These are phyloP conservation scores for Rhegmatorhina hoffmannsi DNA, from an alignment of 2,113 vertebrate genomes.

Conservation along the genomic window DNA sequence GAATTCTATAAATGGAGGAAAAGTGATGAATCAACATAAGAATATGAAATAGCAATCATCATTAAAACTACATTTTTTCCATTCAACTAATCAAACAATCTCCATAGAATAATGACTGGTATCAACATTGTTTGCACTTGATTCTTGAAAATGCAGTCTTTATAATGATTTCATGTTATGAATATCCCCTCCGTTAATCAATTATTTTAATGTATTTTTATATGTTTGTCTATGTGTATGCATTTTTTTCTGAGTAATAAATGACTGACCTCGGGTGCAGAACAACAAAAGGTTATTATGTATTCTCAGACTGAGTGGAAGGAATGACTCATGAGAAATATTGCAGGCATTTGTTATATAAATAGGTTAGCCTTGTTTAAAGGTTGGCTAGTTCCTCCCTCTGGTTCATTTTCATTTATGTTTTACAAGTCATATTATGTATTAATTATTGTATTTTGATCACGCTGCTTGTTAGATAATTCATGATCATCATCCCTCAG, in stretches of 20 bases:
- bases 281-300: neutral
- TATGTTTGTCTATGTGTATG: accelerated
- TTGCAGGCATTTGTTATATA: slow-evolving; percentile 31
- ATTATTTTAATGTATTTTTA: neutral
- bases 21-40: neutral
- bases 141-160: neutral
- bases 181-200: neutral
- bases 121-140: neutral
- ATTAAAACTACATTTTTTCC: neutral
- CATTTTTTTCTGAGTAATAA: neutral
- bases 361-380: slow-evolving; percentile 32
- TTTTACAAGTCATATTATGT: slow-evolving; percentile 40
- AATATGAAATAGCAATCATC: neutral
- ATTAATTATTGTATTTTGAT: slow-evolving; percentile 57
- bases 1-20: neutral
- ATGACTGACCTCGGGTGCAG: neutral
- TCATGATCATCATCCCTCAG: neutral
- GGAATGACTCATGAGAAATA: slow-evolving; percentile 44
- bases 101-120: neutral
- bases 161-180: neutral
- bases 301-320: slow-evolving; percentile 7
- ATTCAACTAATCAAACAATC: neutral
- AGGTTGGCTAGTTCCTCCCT: slow-evolving; percentile 15
- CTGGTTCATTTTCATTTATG: slow-evolving; percentile 28
- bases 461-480: slow-evolving; percentile 24